These are phyloP conservation scores for Kradibia gibbosae DNA, from an alignment of 1,140 invertebrate species.

Conservation along the genomic window DNA sequence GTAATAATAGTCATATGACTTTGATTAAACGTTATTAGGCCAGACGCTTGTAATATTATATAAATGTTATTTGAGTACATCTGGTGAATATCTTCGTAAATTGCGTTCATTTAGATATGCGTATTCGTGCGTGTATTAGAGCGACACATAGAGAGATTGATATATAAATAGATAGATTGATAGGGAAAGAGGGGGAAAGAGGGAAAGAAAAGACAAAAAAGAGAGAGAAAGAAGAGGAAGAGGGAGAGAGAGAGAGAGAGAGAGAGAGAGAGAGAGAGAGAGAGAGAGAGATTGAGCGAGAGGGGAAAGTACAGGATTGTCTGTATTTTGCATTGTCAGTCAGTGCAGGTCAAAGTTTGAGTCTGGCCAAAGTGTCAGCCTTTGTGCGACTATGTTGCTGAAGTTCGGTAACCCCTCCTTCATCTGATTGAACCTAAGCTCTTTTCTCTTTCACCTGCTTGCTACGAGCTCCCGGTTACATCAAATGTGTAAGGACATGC, in stretches of 20 bases:
- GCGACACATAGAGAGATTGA: background rate
- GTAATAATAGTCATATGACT: conserved; percentile 6
- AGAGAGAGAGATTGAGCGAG: background rate
- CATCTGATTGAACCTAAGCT: conserved; percentile 64
- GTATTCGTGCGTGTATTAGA: background rate
- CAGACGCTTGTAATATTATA: too few species aligned
- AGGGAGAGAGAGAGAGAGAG: background rate
- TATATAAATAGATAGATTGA: background rate
- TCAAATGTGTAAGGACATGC: conserved; percentile 17
- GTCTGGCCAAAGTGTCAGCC: conserved; percentile 31
- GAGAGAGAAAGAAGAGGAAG: background rate
- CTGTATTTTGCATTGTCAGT: conserved; percentile 30
- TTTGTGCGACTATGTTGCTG: conserved; percentile 48
- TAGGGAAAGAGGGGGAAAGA: background rate
- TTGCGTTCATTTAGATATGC: too few species aligned
- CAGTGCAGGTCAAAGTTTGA: conserved; percentile 2
- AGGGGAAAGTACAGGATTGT: background rate
- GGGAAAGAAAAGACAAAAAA: too few species aligned
- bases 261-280: background rate
- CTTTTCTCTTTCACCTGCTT: conserved; percentile 6
- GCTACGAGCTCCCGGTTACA: background rate
- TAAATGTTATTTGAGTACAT: too few species aligned
- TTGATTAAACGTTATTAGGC: conserved; percentile 43
- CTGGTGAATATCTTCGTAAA: too few species aligned
- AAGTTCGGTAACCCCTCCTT: conserved; percentile 58